A percentile compares a stretch with the other conserved stretches of the same genome.
phyloP scores from a whole-genome alignment of 2,113 vertebrate species.

The Suricata suricatta region DNA sequence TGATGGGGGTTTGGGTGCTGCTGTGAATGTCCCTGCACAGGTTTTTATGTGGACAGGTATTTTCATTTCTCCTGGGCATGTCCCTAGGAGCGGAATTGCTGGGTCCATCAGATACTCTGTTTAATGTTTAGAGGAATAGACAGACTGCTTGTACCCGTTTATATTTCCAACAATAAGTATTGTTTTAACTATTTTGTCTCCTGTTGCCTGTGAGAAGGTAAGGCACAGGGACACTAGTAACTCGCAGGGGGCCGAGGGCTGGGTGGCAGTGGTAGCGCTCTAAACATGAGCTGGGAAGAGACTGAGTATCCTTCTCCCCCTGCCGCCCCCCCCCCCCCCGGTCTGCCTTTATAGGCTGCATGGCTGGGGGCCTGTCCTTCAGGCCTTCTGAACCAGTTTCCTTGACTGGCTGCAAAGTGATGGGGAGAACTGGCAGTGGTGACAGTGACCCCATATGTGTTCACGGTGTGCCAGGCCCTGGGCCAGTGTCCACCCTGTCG shows the following conservation, averaged over 20 bases:
- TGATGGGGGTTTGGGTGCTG: neutral
- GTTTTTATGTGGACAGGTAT: neutral
- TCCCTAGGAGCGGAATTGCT: neutral
- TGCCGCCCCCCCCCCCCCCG: neutral
- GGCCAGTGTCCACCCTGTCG: neutral
- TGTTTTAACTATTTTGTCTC: neutral
- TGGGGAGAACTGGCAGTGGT: neutral
- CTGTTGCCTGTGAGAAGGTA: neutral
- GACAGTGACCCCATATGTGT: neutral
- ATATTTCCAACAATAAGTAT: neutral
- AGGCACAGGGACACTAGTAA: neutral
- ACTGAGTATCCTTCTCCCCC: neutral
- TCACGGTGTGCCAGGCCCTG: neutral
- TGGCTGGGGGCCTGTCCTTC: too few relatives aligned
- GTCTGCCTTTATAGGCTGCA: rapidly evolving
- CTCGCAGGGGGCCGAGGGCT: neutral
- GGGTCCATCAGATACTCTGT: neutral
- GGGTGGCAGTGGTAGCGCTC: rapidly evolving
- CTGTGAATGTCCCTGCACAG: neutral
- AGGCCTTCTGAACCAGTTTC: neutral
- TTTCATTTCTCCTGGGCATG: neutral
- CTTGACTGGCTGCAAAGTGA: neutral
- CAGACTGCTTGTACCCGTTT: neutral
- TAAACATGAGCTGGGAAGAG: neutral
- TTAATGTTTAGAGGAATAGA: neutral